Evolutionary conservation across 1,140 invertebrate species (phyloP).

Genomic region (Aporrectodea caliginosa): DNA sequence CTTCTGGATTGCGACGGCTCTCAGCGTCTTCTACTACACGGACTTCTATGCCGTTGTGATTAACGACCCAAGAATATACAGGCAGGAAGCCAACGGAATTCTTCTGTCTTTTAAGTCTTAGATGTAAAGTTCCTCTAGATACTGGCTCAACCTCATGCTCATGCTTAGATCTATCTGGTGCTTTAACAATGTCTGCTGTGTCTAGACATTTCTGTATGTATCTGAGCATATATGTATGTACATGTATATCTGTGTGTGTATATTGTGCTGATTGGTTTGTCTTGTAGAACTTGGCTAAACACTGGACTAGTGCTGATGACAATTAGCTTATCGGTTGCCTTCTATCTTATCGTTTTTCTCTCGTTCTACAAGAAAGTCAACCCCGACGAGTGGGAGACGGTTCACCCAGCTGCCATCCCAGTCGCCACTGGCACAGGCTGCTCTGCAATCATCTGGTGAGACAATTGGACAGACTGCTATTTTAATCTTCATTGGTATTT

Average conservation of each 20-base stretch:
- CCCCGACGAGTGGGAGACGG: conserved; percentile 52
- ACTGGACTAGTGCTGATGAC: conserved; percentile 43
- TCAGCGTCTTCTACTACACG: conserved; percentile 14
- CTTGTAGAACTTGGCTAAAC: conserved; percentile 48
- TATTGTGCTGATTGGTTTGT: no score
- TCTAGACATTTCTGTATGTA: no score
- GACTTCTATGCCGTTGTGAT: conserved; percentile 7
- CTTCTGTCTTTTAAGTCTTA: no score
- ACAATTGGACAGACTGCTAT: background rate
- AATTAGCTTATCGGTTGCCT: conserved; percentile 44
- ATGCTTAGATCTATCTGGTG: no score
- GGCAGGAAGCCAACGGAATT: background rate
- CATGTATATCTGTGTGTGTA: no score
- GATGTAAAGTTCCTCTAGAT: no score
- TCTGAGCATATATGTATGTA: no score
- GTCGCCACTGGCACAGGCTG: conserved; percentile 42
- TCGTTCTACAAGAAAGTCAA: conserved; percentile 49
- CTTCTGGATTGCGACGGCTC: conserved; percentile 6
- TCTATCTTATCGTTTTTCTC: conserved; percentile 49
- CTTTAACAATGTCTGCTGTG: no score
- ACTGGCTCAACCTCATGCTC: no score
- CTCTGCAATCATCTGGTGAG: background rate
- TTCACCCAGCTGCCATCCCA: conserved; percentile 49
- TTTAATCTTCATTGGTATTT: background rate
- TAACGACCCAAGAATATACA: conserved; percentile 8